Percentiles rank a stretch among this genome's conserved stretches.
These are phyloP conservation scores for Tethya wilhelma DNA, from an alignment of 37 sponge, comb jelly and placozoan genomes.

Conservation along the genomic window DNA sequence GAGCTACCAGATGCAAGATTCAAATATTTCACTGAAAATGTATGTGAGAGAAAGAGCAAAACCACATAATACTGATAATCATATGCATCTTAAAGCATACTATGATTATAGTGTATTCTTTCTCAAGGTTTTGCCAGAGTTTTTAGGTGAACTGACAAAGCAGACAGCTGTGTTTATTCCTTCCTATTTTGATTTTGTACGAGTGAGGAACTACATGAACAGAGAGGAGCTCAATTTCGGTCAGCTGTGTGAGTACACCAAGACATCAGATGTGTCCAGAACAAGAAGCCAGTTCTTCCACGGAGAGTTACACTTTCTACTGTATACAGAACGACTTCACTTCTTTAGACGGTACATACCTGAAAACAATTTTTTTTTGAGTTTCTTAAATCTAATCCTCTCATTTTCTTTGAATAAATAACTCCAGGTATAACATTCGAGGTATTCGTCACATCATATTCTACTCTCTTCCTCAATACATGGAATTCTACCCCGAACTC, in stretches of 20 bases:
- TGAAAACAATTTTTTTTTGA: too few relatives aligned
- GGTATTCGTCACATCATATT: conserved; percentile 89
- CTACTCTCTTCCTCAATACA: conserved; percentile 84
- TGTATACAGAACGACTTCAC: conserved; percentile 91
- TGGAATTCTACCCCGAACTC: conserved; percentile 87
- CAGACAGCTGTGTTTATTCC: conserved; percentile 81
- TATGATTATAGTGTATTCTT: too few relatives aligned
- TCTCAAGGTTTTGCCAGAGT: conserved; percentile 80
- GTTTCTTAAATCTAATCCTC: neutral
- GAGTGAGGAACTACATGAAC: conserved; percentile 87
- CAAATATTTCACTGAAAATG: conserved; percentile 74
- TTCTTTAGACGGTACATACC: conserved; percentile 83
- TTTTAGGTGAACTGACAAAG: conserved; percentile 46
- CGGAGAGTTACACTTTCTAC: conserved; percentile 72
- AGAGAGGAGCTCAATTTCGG: conserved; percentile 66
- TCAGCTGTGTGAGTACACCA: conserved; percentile 89
- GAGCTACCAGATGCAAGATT: conserved; percentile 76
- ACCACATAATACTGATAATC: too few relatives aligned
- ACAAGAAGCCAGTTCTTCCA: conserved; percentile 73
- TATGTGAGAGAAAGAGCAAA: neutral
- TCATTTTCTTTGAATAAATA: conserved; percentile 3
- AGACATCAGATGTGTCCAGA: conserved; percentile 65
- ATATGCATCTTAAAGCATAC: neutral
- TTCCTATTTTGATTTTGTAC: conserved; percentile 96
- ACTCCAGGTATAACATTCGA: conserved; percentile 64